Conservation (phyloP, 2,888 invertebrate genomes). For the Amiota mariae region DNA sequence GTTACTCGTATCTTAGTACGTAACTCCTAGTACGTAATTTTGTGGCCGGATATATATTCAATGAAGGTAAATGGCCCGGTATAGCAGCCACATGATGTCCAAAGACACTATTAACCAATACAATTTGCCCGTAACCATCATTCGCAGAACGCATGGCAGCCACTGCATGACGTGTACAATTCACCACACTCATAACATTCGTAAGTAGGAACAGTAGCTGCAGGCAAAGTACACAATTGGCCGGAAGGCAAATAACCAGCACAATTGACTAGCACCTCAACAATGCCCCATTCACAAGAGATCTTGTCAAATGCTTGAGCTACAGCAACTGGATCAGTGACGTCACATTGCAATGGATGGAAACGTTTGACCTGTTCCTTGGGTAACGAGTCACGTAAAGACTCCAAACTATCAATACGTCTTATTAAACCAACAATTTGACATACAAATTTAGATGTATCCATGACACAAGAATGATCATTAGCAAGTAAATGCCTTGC, state of each 20-base stretch:
- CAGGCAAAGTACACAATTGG: slow-evolving; percentile 49
- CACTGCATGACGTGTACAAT: slow-evolving; percentile 74
- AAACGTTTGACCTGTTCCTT: slow-evolving; percentile 66
- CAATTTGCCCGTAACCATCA: slow-evolving; percentile 71
- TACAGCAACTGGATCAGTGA: too few relatives aligned
- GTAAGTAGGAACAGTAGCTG: slow-evolving; percentile 70
- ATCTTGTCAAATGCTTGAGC: too few relatives aligned
- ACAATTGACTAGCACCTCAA: too few relatives aligned
- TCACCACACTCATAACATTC: slow-evolving; percentile 72
- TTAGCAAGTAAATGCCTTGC: slow-evolving; percentile 68
- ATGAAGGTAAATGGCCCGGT: slow-evolving; percentile 47
- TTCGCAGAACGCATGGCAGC: slow-evolving; percentile 73
- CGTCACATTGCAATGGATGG: too few relatives aligned
- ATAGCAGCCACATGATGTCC: slow-evolving; percentile 53
- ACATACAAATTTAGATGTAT: slow-evolving; percentile 69
- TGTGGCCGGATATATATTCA: slow-evolving; percentile 51
- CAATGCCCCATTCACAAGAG: too few relatives aligned
- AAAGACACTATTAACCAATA: slow-evolving; percentile 71
- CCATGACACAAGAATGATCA: slow-evolving; percentile 37
- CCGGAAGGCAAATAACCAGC: slow-evolving; percentile 57
- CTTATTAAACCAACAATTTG: slow-evolving; percentile 76
- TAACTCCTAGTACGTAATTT: slow-evolving; percentile 50
- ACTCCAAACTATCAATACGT: slow-evolving; percentile 67
- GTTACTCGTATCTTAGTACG: slow-evolving; percentile 12
- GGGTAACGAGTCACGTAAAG: slow-evolving; percentile 72